Evolutionary conservation across 2,888 invertebrate species (phyloP).

Genomic region (Leptopilina myrica): DNA sequence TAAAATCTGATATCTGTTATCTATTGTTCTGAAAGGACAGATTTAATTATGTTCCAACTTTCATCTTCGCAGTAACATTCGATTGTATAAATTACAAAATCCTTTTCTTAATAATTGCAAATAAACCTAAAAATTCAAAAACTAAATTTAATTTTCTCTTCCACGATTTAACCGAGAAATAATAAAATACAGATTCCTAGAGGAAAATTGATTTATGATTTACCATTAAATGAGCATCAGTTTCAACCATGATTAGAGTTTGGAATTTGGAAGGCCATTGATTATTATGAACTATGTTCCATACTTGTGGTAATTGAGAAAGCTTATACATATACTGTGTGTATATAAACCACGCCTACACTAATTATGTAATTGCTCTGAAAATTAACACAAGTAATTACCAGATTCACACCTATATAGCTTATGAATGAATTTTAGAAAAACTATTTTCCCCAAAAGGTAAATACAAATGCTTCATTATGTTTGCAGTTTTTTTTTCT

Average conservation of each 20-base stretch:
- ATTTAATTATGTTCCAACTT: no score
- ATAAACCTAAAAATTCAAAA: no score
- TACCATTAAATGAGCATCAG: conserved; percentile 7
- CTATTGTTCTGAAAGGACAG: no score
- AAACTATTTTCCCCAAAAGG: background rate
- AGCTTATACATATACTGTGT: background rate
- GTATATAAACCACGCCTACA: background rate
- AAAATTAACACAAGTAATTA: conserved; percentile 29
- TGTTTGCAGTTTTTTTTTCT: conserved; percentile 19
- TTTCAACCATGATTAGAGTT: conserved; percentile 3
- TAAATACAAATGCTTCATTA: conserved; percentile 16
- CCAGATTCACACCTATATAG: background rate
- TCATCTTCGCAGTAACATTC: no score
- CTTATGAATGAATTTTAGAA: background rate
- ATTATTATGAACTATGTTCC: conserved; percentile 3
- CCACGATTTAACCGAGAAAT: no score
- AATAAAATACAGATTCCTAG: no score
- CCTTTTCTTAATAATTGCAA: no score
- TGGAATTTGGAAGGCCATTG: background rate
- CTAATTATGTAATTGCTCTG: conserved; percentile 25
- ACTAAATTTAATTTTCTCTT: no score
- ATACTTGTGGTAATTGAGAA: conserved; percentile 24
- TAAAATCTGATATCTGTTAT: no score
- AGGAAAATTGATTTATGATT: no score
- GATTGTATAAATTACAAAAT: no score